phyloP scores from a whole-genome alignment of 2,113 vertebrate genomes.

The Petaurus breviceps region DNA sequence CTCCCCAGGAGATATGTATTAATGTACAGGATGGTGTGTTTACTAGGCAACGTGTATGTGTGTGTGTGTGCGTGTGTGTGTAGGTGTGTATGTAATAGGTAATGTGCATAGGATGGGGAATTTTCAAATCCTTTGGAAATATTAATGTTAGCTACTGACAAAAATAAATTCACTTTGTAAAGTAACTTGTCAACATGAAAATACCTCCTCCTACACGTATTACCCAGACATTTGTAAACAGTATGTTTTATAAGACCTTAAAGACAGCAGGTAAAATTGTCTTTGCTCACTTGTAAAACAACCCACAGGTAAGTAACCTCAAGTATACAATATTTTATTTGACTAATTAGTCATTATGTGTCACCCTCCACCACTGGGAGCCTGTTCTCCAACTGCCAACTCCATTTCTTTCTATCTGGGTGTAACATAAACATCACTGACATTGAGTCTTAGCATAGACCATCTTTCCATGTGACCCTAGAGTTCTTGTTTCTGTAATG shows the following conservation, averaged over 20 bases:
- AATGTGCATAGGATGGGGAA: conserved; percentile 76
- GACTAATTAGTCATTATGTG: not conserved
- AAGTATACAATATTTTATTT: not conserved
- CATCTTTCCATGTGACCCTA: not conserved
- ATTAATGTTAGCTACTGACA: conserved; percentile 64
- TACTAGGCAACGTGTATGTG: conserved; percentile 70
- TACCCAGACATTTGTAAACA: conserved; percentile 79
- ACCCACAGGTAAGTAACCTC: not conserved
- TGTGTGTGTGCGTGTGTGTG: conserved; percentile 73
- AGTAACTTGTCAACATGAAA: conserved; percentile 77
- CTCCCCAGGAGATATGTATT: conserved; percentile 71
- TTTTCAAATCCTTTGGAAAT: conserved; percentile 78
- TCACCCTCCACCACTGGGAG: not conserved
- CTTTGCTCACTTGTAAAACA: conserved; percentile 42
- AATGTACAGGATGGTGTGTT: conserved; percentile 72
- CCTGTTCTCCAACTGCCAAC: not conserved
- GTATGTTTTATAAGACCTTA: conserved; percentile 77
- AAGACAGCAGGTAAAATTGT: conserved; percentile 57
- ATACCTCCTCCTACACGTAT: conserved; percentile 68
- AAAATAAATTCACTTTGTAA: conserved; percentile 52
- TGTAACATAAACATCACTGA: not conserved
- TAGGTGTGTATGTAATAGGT: conserved; percentile 69
- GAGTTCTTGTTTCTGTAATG: not conserved
- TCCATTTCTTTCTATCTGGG: not conserved
- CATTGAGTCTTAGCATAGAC: not conserved